Percentiles rank a stretch among this genome's conserved stretches.
Conservation (phyloP, 2,113 vertebrate genomes). For the Micromys minutus region DNA sequence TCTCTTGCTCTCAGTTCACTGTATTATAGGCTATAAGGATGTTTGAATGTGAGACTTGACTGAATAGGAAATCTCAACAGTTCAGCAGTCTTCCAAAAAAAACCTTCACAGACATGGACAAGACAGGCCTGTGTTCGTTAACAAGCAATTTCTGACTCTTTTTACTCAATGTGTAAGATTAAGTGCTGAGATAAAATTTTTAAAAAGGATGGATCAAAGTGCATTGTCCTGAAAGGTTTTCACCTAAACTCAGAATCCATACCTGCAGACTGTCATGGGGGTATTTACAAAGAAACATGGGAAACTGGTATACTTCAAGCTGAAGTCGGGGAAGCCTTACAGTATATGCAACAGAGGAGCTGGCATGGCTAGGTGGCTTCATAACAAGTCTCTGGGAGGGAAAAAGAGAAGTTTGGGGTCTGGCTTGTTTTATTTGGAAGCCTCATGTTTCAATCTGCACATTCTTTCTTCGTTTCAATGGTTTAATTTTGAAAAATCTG, state of each 20-base stretch:
- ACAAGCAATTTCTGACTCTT: constrained; percentile 4
- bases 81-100: not conserved
- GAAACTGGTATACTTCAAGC: not conserved
- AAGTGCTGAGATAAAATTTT: not conserved
- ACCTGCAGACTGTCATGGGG: not conserved
- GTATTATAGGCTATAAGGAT: not conserved
- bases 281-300: not conserved
- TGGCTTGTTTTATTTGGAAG: not conserved
- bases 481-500: not conserved
- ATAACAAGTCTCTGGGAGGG: not conserved
- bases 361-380: not conserved
- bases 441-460: not conserved
- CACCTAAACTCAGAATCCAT: constrained; percentile 14
- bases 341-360: not conserved
- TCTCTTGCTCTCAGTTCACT: not conserved
- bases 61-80: constrained; percentile 23
- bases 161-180: not conserved
- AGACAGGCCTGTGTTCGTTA: not conserved
- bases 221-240: not conserved
- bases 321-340: not conserved
- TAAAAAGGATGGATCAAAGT: not conserved
- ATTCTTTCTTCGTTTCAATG: constrained; percentile 49
- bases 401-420: not conserved
- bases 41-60: not conserved
- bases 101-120: not conserved